Evolutionary conservation across 2,797 vertebrate genomes (phyloP).

Genomic region (Lates japonicus): DNA sequence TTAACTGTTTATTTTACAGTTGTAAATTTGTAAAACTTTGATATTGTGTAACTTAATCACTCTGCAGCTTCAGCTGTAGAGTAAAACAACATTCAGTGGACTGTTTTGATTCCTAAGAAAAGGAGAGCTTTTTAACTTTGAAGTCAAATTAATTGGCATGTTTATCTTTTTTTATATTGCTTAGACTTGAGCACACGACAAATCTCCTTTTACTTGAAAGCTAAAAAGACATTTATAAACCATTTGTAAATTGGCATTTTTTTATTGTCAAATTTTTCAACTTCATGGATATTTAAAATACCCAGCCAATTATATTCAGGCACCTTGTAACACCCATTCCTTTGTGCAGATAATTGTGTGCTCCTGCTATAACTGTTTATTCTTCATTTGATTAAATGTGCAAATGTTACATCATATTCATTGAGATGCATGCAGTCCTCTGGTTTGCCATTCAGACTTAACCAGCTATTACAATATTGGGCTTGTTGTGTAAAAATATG

Average conservation of each 20-base stretch:
- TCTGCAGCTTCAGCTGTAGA: constrained; percentile 53
- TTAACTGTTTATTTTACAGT: constrained; percentile 47
- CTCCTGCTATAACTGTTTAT: constrained; percentile 1
- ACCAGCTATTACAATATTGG: constrained; percentile 29
- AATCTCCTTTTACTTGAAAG: constrained; percentile 46
- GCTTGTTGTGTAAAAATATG: constrained; percentile 30
- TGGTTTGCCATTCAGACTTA: constrained; percentile 25
- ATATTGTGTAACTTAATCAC: constrained; percentile 53
- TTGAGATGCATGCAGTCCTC: constrained; percentile 29
- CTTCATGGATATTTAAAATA: constrained; percentile 1
- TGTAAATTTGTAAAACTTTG: constrained; percentile 67
- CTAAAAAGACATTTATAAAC: constrained; percentile 16
- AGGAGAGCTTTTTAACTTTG: constrained; percentile 8
- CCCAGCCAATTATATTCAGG: neutral
- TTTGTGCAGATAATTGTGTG: constrained; percentile 14
- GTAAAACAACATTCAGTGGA: constrained; percentile 31
- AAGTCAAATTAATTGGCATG: neutral
- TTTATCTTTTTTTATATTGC: constrained; percentile 33
- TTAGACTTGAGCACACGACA: constrained; percentile 46
- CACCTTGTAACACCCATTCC: constrained; percentile 37
- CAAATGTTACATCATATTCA: constrained; percentile 29
- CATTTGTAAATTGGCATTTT: constrained; percentile 19
- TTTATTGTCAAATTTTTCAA: neutral
- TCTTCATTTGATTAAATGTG: neutral
- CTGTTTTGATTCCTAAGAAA: constrained; percentile 23